Evolutionary conservation across 2,888 invertebrate genomes (phyloP).

Genomic region (Subacronicta megacephala): DNA sequence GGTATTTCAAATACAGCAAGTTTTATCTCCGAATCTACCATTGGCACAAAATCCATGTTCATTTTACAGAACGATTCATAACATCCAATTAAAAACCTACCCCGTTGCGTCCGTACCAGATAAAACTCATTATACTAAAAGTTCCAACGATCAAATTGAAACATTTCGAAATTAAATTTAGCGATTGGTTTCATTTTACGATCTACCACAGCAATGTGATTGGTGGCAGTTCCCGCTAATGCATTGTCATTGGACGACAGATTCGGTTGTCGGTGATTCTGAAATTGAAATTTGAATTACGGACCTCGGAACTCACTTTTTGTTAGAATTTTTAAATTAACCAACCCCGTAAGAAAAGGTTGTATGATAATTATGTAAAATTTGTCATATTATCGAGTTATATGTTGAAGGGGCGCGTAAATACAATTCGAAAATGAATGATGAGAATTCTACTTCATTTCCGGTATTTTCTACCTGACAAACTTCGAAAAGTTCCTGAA

Average conservation of each 20-base stretch:
- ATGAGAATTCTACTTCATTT: no score
- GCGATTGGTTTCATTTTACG: conserved; percentile 32
- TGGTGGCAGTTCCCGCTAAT: conserved; percentile 31
- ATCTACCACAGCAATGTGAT: conserved; percentile 24
- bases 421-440: no score
- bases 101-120: conserved; percentile 8
- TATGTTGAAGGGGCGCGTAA: no score
- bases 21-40: conserved; percentile 7
- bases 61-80: conserved; percentile 16
- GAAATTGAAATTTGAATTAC: conserved; percentile 44
- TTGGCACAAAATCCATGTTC: conserved; percentile 13
- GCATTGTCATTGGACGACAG: conserved; percentile 31
- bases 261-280: conserved; percentile 14
- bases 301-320: conserved; percentile 14
- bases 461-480: no score
- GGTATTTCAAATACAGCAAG: background rate
- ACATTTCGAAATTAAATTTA: conserved; percentile 37
- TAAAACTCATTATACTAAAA: conserved; percentile 35
- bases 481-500: no score
- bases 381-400: no score
- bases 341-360: no score
- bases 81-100: conserved; percentile 26
- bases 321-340: conserved; percentile 6
- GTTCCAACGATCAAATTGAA: conserved; percentile 34
- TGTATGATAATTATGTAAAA: no score